A percentile compares a stretch with the other conserved stretches of the same genome.
Evolutionary conservation across 1,140 invertebrate genomes (phyloP).

Genomic region (Marisa cornuarietis): DNA sequence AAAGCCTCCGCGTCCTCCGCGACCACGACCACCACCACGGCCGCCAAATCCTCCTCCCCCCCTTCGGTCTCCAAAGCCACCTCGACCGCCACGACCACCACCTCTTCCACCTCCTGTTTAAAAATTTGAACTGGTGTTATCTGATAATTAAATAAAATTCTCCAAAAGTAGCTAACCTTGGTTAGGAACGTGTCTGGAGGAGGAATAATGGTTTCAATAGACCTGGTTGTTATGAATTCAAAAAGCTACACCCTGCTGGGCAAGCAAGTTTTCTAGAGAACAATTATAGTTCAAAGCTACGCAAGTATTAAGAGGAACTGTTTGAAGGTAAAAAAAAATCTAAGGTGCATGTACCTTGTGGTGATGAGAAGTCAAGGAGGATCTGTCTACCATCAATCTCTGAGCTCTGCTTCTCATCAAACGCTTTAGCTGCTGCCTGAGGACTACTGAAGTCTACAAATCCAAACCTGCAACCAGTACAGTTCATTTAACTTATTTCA

Average conservation of each 20-base stretch:
- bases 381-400: slow-evolving; percentile 51
- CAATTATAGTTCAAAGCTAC: no score
- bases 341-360: neutral
- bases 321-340: no score
- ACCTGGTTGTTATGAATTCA: no score
- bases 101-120: slow-evolving; percentile 9
- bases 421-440: slow-evolving; percentile 45
- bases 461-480: slow-evolving; percentile 46
- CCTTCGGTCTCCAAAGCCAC: slow-evolving; percentile 39
- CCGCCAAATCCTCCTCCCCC: slow-evolving; percentile 22
- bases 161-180: neutral
- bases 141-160: neutral
- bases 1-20: slow-evolving; percentile 18
- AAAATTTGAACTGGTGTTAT: neutral
- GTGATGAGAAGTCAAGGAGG: slow-evolving; percentile 43
- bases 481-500: neutral
- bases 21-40: slow-evolving; percentile 23
- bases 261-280: no score
- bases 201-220: no score
- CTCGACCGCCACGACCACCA: slow-evolving; percentile 28
- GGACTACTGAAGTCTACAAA: slow-evolving; percentile 53
- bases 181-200: no score
- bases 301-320: no score
- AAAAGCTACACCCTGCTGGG: no score
- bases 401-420: slow-evolving; percentile 45